Evolutionary conservation across 2,113 vertebrate species (phyloP), one percentile per base, ranked within the genome.

Genomic region (Noturus placidus): DNA sequence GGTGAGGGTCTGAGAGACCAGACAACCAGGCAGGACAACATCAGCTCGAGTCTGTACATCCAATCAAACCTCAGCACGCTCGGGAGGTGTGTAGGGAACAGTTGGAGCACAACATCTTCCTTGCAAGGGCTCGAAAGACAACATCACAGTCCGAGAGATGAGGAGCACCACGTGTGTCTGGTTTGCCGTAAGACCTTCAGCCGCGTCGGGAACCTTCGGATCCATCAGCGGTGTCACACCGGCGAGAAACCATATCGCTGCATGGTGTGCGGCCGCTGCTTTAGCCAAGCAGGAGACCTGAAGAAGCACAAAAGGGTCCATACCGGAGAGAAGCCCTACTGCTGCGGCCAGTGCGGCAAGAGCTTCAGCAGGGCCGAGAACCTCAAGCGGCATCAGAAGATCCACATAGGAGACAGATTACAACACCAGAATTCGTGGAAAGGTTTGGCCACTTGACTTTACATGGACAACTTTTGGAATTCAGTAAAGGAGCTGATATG

Each of bases 221-320:
- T 94, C 86, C 95, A 96, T 90, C 92, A 93, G 84, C 92, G 94
- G 0, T 94, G 94, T 85, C 95, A 96, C 52, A 96, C 95, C 0
- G 95, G 95, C 7, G 95, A 95, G 82, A 96, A 94, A 63, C 95
- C 95, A 0, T 95, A 95, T 0, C 90, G 91, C 63, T 96, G 95
- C 69, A 0, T 92, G 9, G 92, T 93, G 88, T 96, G 95, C 20
- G 95, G 94, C 11, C 92, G 92, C 63, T 88, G 93, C 63, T 96
- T 96, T 63, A 94, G 91, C 76, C 95, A 95, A 90, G 93, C 93
- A 0, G 94, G 95, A 33, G 94, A 96, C 89, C 91, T 95, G 81
- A 95, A 94, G 59, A 96, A 95, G 91, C 95, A 96, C 87, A 93
- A 92, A 89, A 89, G 95, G 70, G 94, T 95, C 38, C 95, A 95